A percentile compares a stretch with the other conserved stretches of the same genome.
Evolutionary conservation across 2,888 invertebrate genomes (phyloP).

Genomic region (Sinopyrophorus schimmeli): DNA sequence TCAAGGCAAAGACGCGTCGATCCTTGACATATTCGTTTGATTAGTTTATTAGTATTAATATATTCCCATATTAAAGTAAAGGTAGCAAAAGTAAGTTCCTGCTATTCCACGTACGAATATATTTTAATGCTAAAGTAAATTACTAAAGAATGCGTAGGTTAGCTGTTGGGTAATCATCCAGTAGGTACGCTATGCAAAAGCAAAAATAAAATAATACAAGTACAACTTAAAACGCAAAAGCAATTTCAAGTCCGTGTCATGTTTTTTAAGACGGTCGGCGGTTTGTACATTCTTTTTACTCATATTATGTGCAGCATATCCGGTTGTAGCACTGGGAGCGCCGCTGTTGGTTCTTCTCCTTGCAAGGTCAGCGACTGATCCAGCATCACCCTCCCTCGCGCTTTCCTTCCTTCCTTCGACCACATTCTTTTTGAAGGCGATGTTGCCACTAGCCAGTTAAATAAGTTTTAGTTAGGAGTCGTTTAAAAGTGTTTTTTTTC

Average conservation of each 20-base stretch:
- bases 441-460: too few species aligned
- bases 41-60: too few species aligned
- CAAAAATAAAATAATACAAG: slow-evolving; percentile 18
- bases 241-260: slow-evolving; percentile 27
- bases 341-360: slow-evolving; percentile 48
- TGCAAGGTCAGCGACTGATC: slow-evolving; percentile 58
- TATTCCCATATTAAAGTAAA: too few species aligned
- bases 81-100: too few species aligned
- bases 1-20: too few species aligned
- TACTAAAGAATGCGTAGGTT: background rate
- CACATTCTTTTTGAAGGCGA: slow-evolving; percentile 44
- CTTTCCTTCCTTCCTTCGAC: slow-evolving; percentile 53
- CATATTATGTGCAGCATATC: slow-evolving; percentile 45
- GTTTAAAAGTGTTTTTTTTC: too few species aligned
- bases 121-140: too few species aligned
- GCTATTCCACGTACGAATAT: too few species aligned
- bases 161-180: slow-evolving; percentile 1
- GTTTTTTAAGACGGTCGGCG: slow-evolving; percentile 23
- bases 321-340: slow-evolving; percentile 45
- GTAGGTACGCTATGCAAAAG: slow-evolving; percentile 11
- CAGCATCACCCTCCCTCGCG: slow-evolving; percentile 46
- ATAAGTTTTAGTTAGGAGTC: too few species aligned
- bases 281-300: slow-evolving; percentile 29
- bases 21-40: too few species aligned
- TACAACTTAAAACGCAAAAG: slow-evolving; percentile 26